Conservation (phyloP, 2,888 invertebrate species). For the Scaptomyza caliginosa region DNA sequence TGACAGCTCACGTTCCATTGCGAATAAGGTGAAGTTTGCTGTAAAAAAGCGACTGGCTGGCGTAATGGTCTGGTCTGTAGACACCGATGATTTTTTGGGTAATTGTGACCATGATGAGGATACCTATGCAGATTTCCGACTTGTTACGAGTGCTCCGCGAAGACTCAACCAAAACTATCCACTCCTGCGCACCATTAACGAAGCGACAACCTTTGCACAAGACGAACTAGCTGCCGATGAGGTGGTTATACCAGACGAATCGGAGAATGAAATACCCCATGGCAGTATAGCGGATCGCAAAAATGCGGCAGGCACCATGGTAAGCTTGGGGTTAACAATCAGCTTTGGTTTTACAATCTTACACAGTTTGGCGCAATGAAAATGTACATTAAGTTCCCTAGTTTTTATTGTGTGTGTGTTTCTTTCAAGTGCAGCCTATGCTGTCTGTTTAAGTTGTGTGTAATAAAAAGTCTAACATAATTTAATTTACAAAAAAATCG, state of each 20-base stretch:
- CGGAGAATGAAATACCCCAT: slow-evolving; percentile 84
- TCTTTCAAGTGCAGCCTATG: slow-evolving; percentile 22
- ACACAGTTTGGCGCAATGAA: slow-evolving; percentile 39
- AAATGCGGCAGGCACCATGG: slow-evolving; percentile 40
- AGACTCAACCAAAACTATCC: slow-evolving; percentile 86
- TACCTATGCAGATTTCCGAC: slow-evolving; percentile 85
- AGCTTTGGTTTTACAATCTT: slow-evolving; percentile 39
- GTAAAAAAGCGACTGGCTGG: slow-evolving; percentile 88
- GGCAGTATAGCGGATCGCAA: slow-evolving; percentile 78
- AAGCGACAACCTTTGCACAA: slow-evolving; percentile 86
- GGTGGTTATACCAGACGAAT: slow-evolving; percentile 79
- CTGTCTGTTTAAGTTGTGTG: slow-evolving; percentile 15
- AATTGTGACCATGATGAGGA: slow-evolving; percentile 86
- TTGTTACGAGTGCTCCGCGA: slow-evolving; percentile 62
- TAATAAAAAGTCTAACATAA: slow-evolving; percentile 36
- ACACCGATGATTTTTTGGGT: slow-evolving; percentile 93
- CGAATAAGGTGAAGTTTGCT: slow-evolving; percentile 89
- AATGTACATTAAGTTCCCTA: slow-evolving; percentile 23
- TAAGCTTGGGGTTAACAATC: slow-evolving; percentile 38
- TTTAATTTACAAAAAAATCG: slow-evolving; percentile 10
- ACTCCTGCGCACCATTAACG: slow-evolving; percentile 89
- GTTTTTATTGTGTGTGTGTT: slow-evolving; percentile 34
- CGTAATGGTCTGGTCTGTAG: slow-evolving; percentile 95
- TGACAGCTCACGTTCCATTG: slow-evolving; percentile 90
- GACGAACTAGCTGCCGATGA: slow-evolving; percentile 82